These are phyloP conservation scores for Allygus modestus DNA, from an alignment of 2,888 invertebrate genomes.

Conservation along the genomic window DNA sequence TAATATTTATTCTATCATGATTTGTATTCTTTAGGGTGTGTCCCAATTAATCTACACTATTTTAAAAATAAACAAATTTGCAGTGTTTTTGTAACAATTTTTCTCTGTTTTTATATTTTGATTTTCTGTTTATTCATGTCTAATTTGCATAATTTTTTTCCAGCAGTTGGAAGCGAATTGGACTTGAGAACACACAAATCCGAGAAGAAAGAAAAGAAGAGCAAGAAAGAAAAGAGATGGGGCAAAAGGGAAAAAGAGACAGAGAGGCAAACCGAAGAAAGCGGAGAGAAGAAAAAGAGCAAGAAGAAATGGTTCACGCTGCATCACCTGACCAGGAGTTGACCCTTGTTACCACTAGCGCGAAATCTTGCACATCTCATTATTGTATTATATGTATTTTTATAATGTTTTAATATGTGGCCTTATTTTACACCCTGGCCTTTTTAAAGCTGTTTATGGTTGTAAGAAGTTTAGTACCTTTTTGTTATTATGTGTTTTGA, in stretches of 20 bases:
- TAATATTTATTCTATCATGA: no score
- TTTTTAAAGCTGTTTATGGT: no score
- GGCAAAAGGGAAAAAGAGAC: slow-evolving; percentile 78
- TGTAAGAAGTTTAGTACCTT: no score
- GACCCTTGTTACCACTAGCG: slow-evolving; percentile 54
- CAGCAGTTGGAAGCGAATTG: slow-evolving; percentile 76
- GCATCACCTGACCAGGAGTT: slow-evolving; percentile 62
- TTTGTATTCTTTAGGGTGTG: no score
- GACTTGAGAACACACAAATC: slow-evolving; percentile 73
- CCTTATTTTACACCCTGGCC: neutral
- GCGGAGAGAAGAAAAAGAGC: slow-evolving; percentile 76
- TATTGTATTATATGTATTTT: slow-evolving; percentile 44
- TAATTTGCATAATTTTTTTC: neutral
- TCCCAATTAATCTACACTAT: no score
- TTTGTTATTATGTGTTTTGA: no score
- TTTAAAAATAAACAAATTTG: no score
- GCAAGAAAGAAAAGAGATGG: slow-evolving; percentile 78
- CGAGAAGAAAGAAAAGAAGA: slow-evolving; percentile 77
- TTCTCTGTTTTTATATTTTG: no score
- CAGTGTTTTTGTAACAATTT: no score
- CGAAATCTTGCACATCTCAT: slow-evolving; percentile 26
- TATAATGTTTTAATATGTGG: slow-evolving; percentile 31
- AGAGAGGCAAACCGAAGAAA: slow-evolving; percentile 80
- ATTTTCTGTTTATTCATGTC: no score
- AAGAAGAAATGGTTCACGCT: slow-evolving; percentile 77